Evolutionary conservation across 2,113 vertebrate genomes (phyloP).

Genomic region (Ceuthmochares aereus): DNA sequence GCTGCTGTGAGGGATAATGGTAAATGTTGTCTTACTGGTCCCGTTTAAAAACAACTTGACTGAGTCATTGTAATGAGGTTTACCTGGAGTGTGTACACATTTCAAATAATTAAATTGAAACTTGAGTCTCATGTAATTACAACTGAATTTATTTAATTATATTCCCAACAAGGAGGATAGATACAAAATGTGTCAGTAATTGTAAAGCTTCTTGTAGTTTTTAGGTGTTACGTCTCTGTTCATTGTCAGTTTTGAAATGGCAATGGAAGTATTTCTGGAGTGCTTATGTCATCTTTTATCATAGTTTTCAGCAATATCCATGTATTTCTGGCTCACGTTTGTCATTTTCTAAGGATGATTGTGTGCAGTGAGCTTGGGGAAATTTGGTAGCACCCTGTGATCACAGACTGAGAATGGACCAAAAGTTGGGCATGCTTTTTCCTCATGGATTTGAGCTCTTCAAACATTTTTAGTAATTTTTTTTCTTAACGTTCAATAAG

Average conservation of each 20-base stretch:
- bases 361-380: neutral
- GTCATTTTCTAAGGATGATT: neutral
- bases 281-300: neutral
- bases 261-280: neutral
- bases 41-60: slow-evolving; percentile 62
- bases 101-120: slow-evolving; percentile 78
- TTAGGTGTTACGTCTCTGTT: neutral
- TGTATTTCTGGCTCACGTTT: neutral
- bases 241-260: neutral
- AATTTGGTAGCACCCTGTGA: neutral
- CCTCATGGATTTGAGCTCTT: neutral
- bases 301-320: neutral
- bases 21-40: slow-evolving; percentile 56
- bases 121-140: slow-evolving; percentile 66
- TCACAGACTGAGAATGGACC: neutral
- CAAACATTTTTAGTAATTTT: neutral
- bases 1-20: slow-evolving; percentile 36
- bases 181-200: slow-evolving; percentile 6
- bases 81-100: slow-evolving; percentile 70
- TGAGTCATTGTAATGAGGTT: slow-evolving; percentile 69
- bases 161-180: slow-evolving; percentile 14
- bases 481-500: neutral
- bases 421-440: neutral
- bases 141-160: slow-evolving; percentile 59
- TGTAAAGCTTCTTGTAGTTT: neutral